Percentiles rank a stretch among this genome's conserved stretches.
Conservation (phyloP, 2,888 invertebrate species). For the Melolontha melolontha region DNA sequence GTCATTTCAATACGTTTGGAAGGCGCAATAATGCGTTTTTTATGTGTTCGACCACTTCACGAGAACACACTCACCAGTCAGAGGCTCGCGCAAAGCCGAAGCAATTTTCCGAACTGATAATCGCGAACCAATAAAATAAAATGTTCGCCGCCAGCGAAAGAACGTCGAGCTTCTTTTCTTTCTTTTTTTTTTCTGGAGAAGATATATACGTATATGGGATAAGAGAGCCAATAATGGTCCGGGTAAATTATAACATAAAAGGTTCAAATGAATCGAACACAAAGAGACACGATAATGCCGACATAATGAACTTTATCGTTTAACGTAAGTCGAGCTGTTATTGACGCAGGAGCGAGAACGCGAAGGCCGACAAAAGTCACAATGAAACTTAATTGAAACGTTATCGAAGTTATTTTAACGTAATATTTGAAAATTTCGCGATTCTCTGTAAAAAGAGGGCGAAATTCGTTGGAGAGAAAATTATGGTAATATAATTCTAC, state of each 20-base stretch:
- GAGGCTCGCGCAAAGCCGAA: too few species aligned
- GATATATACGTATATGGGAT: constrained; percentile 2
- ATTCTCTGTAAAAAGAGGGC: too few species aligned
- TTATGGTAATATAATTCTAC: too few species aligned
- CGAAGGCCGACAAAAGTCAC: background rate
- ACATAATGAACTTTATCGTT: constrained; percentile 24
- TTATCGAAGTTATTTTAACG: constrained; percentile 7
- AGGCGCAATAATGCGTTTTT: too few species aligned
- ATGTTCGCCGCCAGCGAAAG: background rate
- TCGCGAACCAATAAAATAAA: constrained; percentile 18
- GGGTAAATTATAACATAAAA: constrained; percentile 30
- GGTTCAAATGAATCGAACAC: constrained; percentile 23
- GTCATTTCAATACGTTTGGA: too few species aligned
- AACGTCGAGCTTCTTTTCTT: background rate
- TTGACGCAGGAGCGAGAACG: background rate
- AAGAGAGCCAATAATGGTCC: constrained; percentile 17
- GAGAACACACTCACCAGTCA: too few species aligned
- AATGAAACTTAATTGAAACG: constrained; percentile 19
- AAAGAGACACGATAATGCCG: background rate
- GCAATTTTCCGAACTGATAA: constrained; percentile 5
- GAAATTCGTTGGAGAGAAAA: too few species aligned
- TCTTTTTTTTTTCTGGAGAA: too few species aligned
- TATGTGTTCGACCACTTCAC: too few species aligned
- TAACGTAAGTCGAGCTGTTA: constrained; percentile 6
- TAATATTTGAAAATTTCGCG: constrained; percentile 8